phyloP scores from a whole-genome alignment of 92 coral and sea anemone genomes.

The Micromussa lordhowensis region DNA sequence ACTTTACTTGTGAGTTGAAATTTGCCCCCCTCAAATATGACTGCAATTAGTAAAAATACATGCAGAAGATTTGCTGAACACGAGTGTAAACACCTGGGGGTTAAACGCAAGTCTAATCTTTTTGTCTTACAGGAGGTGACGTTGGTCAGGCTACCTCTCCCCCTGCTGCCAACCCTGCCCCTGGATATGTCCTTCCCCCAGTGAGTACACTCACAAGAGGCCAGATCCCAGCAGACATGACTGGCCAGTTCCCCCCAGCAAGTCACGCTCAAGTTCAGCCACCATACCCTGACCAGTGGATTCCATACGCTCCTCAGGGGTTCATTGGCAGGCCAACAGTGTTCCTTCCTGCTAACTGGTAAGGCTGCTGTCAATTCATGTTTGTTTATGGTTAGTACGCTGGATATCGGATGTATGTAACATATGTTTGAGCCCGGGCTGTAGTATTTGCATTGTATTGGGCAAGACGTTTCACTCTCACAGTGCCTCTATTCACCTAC shows the following conservation, averaged over 20 bases:
- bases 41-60: too few species aligned
- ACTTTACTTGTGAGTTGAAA: too few species aligned
- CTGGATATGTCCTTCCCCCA: constrained; percentile 95
- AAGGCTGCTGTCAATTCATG: background rate
- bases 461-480: too few species aligned
- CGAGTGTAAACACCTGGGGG: too few species aligned
- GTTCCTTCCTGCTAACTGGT: constrained; percentile 90
- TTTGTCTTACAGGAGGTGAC: constrained; percentile 9
- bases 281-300: constrained; percentile 93
- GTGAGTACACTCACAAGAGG: constrained; percentile 94
- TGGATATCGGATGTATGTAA: background rate
- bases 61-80: background rate
- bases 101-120: background rate
- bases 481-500: too few species aligned
- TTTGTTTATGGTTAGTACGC: background rate
- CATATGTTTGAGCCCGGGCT: too few species aligned
- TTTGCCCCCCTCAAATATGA: too few species aligned
- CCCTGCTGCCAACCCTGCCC: constrained; percentile 91
- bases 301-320: constrained; percentile 89
- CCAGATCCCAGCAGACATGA: constrained; percentile 78
- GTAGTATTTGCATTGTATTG: too few species aligned
- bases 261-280: constrained; percentile 87
- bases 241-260: constrained; percentile 88
- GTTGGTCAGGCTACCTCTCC: constrained; percentile 82
- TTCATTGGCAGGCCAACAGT: constrained; percentile 97